Percentiles rank a stretch among this genome's conserved stretches.
These are phyloP conservation scores for Haemorhous mexicanus DNA, from an alignment of 2,113 vertebrate genomes.

Conservation along the genomic window DNA sequence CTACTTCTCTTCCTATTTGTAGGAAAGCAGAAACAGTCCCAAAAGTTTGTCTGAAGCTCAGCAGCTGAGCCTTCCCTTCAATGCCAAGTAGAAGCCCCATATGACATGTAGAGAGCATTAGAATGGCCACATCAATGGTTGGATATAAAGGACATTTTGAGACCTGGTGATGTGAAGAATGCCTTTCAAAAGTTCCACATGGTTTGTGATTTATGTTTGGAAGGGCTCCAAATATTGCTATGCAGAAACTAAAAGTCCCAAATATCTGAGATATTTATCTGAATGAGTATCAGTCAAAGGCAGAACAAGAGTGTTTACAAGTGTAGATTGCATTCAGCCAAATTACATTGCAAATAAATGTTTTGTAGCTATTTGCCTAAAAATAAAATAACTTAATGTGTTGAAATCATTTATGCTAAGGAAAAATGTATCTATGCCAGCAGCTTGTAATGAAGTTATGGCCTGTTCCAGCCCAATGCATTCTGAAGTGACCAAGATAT, in stretches of 20 bases:
- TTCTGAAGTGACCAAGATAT: slow-evolving; percentile 36
- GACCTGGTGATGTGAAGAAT: not conserved
- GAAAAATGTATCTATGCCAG: slow-evolving; percentile 1
- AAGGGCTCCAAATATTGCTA: not conserved
- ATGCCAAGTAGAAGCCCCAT: not conserved
- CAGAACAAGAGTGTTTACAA: slow-evolving; percentile 20
- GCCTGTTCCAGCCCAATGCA: slow-evolving; percentile 8
- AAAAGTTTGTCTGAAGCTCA: not conserved
- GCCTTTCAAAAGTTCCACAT: not conserved
- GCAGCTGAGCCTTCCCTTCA: not conserved
- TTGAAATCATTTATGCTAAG: not conserved
- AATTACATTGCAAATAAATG: slow-evolving; percentile 37
- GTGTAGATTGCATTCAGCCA: not conserved
- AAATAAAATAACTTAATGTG: slow-evolving; percentile 30
- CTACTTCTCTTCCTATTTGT: not conserved
- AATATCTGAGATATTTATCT: slow-evolving; percentile 7
- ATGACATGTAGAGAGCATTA: not conserved
- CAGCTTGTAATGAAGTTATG: slow-evolving; percentile 8
- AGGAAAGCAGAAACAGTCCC: not conserved
- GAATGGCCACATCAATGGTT: not conserved
- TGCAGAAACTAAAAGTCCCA: not conserved
- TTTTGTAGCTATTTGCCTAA: slow-evolving; percentile 45
- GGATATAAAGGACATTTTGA: not conserved
- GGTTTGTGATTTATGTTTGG: not conserved
- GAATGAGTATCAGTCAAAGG: not conserved